Evolutionary conservation across 2,113 vertebrate species (phyloP), one percentile per base, ranked within the genome.

Genomic region (Dinomys branickii): DNA sequence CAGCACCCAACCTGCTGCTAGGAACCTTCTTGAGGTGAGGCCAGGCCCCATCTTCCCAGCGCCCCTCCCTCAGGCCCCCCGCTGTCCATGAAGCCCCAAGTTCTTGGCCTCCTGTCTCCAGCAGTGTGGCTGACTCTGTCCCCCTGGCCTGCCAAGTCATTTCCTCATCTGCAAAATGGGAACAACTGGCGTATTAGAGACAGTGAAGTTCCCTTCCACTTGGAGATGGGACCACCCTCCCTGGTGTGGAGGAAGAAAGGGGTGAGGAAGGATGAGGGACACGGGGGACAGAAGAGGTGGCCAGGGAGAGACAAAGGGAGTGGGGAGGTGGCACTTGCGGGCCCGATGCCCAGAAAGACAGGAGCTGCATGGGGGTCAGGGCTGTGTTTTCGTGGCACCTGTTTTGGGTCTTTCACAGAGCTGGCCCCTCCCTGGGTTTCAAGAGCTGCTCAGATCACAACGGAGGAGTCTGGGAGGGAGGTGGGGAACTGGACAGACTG

Each of bases 401-500:
- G 95, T 91, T 97, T 98, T 97, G 97, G 89, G 91, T 98, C 98
- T 94, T 98, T 95, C 97, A 96, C 96, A 96, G 90, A 97, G 87
- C 88, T n/a, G 96, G 83, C 71, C 98, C 95, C 91, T 95, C 97
- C 98, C 97, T 93, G 33, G 97, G 92, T 98, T 96, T 94, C 97
- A 97, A 96, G 97, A 98, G 94, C 97, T 94, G 96, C 97, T 97
- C 98, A 98, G 98, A 98, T 98, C 97, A 98, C 97, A 96, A 81
- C 59, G 95, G 81, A 69, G 92, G 56, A 6, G 3, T 19, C 26
- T 84, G 95, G 63, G 38, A 94, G 65, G 69, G 41, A 77, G 96
- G 94, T 28, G 59, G 97, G 98, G 98, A 95, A 98, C 98, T 97
- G 98, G 98, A 98, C 98, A 98, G 98, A 99, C 98, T 96, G 98